These are phyloP conservation scores for Okapia johnstoni DNA, from an alignment of 2,113 vertebrate species.

Conservation along the genomic window DNA sequence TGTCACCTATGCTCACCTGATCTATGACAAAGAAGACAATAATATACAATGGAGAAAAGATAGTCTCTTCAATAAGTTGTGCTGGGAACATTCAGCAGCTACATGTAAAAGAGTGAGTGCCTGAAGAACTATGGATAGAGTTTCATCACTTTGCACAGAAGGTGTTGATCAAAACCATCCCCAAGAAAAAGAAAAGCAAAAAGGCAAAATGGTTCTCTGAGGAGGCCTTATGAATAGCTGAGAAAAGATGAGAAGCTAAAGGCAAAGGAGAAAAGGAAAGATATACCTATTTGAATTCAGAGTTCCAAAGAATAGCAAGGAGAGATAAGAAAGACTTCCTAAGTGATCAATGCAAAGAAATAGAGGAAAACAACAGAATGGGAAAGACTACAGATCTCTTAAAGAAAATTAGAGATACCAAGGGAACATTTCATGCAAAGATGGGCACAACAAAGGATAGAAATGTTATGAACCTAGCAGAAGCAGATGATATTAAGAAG, in stretches of 20 bases:
- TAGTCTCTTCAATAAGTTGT: not conserved
- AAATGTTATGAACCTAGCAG: not conserved
- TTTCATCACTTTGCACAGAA: not conserved
- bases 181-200: not conserved
- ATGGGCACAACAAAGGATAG: not conserved
- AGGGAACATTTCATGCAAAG: not conserved
- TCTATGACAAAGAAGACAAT: not conserved
- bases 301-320: not conserved
- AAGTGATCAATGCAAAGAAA: not conserved
- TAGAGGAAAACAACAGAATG: not conserved
- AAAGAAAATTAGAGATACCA: not conserved
- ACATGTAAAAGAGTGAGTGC: not conserved
- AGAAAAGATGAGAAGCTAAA: not conserved
- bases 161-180: not conserved
- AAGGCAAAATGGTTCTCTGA: not conserved
- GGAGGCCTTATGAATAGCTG: not conserved
- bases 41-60: not conserved
- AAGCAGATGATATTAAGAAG: not conserved
- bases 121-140: not conserved
- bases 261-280: not conserved
- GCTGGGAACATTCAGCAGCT: not conserved
- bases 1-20: not conserved
- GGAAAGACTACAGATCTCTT: not conserved
- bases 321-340: not conserved
- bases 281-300: not conserved